Base-by-base conservation (phyloP, 2,113 vertebrate genomes). In the Channa argus region DNA sequence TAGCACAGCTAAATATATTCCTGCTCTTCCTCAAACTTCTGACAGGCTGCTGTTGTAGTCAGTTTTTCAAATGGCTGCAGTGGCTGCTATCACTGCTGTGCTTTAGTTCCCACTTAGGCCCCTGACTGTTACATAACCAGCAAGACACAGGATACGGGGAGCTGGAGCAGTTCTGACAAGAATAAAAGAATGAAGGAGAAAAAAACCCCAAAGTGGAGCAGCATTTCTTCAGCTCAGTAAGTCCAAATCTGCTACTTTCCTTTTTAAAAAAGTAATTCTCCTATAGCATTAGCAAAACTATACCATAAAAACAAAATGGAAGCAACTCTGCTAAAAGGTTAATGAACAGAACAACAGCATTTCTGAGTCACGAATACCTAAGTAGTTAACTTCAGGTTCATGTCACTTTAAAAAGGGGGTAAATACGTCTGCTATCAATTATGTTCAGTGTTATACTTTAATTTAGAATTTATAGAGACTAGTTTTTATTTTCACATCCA, bases 81-180 rank as follows among this genome's bases (percentile, higher is more conserved):
- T 67, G 72, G 54, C 81, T 39, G 62, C 63, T 41, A 71, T 72
- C 54, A 64, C 70, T 77, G 78, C 82, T 87, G 82, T 63, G 72
- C 71, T 86, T 79, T 71, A 76, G 74, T 77, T 88, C 85, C 87
- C 87, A 79, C 85, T 87, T 68, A 79, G 85, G 82, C 87, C 91
- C 74, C 87, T 47, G 66, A 14, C 75, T 82, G 80, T 93, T 92
- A 84, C 85, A 87, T 91, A 92, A 92, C 74, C 85, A 79, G 71
- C 71, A 63, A 71, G 83, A 90, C 76, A 88, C 83, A 76, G 84
- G 85, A 90, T 85, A 85, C 86, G 56, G 59, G 49, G 80, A 79
- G 78, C 66, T 54, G 5, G 56, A 76, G 69, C 77, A 66, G 72
- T 62, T 79, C 63, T 75, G 80, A 74, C 68, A 77, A 80, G 54